These are phyloP conservation scores for Tetrax tetrax DNA, from an alignment of 2,113 vertebrate genomes.

Conservation along the genomic window DNA sequence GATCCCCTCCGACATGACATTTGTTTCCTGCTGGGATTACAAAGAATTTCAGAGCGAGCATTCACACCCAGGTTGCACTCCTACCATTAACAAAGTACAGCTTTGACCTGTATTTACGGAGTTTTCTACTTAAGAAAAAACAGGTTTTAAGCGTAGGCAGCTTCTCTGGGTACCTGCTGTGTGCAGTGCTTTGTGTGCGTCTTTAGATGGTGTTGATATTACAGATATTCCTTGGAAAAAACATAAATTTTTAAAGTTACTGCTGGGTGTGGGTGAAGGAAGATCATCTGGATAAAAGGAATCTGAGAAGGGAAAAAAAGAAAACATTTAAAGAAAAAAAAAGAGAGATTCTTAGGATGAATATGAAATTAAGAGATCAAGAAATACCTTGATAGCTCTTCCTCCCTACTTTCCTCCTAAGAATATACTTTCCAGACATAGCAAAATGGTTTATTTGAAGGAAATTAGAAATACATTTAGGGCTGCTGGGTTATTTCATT, in stretches of 20 bases:
- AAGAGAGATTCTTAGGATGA: neutral
- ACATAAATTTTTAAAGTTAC: rapidly evolving
- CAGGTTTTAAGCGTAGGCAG: neutral
- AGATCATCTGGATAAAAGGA: neutral
- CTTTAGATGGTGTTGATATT: neutral
- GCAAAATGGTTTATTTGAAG: conserved; percentile 52
- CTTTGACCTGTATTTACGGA: neutral
- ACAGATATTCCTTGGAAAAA: neutral
- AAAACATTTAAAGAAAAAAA: neutral
- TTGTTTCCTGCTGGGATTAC: conserved; percentile 49
- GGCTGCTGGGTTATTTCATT: conserved; percentile 58
- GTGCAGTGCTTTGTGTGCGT: neutral
- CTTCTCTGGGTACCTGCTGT: neutral
- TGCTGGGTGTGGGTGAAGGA: neutral
- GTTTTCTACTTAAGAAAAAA: neutral
- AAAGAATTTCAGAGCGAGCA: neutral
- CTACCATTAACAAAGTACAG: neutral
- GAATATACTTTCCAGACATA: conserved; percentile 28
- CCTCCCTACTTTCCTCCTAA: neutral
- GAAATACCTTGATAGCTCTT: neutral
- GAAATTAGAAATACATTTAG: conserved; percentile 54
- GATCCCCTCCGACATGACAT: neutral
- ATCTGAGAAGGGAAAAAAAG: neutral
- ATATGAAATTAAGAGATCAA: neutral
- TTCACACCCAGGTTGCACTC: conserved; percentile 27